Percentiles rank a stretch among this genome's conserved stretches.
Evolutionary conservation across 2,888 invertebrate genomes (phyloP).

Genomic region (Amphipoea lucens): DNA sequence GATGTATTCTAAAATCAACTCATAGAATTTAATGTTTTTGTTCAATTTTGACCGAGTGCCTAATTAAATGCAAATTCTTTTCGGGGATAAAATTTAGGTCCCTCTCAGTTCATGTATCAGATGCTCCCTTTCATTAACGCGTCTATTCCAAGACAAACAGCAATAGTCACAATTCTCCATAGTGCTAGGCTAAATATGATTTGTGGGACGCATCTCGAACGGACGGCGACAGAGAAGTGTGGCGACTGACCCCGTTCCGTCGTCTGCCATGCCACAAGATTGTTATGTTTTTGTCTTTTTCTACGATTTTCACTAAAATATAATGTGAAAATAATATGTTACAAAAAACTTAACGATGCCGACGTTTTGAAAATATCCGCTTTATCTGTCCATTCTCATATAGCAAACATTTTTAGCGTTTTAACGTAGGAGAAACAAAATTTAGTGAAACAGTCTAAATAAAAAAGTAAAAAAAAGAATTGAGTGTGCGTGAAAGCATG

Average conservation of each 20-base stretch:
- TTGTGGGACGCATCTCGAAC: slow-evolving; percentile 84
- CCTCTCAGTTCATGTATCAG: slow-evolving; percentile 76
- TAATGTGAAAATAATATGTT: slow-evolving; percentile 62
- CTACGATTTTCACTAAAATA: slow-evolving; percentile 59
- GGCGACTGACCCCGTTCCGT: slow-evolving; percentile 82
- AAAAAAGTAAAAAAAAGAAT: neutral
- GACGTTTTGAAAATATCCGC: slow-evolving; percentile 43
- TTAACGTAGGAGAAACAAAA: slow-evolving; percentile 3
- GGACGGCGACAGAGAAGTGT: slow-evolving; percentile 77
- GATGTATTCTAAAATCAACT: slow-evolving; percentile 21
- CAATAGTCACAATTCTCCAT: slow-evolving; percentile 82
- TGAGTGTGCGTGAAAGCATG: neutral
- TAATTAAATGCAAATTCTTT: slow-evolving; percentile 55
- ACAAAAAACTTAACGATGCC: slow-evolving; percentile 53
- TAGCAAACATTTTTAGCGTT: slow-evolving; percentile 18
- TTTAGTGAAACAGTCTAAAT: neutral
- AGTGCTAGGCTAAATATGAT: slow-evolving; percentile 86
- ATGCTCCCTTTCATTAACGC: slow-evolving; percentile 80
- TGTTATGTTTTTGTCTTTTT: slow-evolving; percentile 69
- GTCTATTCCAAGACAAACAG: slow-evolving; percentile 84
- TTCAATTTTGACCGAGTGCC: slow-evolving; percentile 34
- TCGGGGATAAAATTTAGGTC: slow-evolving; percentile 73
- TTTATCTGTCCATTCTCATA: slow-evolving; percentile 39
- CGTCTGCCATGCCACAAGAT: slow-evolving; percentile 68
- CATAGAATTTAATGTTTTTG: slow-evolving; percentile 28